A percentile compares a stretch with the other conserved stretches of the same genome.
Evolutionary conservation across 2,888 invertebrate genomes (phyloP).

Genomic region (Netelia virgata): DNA sequence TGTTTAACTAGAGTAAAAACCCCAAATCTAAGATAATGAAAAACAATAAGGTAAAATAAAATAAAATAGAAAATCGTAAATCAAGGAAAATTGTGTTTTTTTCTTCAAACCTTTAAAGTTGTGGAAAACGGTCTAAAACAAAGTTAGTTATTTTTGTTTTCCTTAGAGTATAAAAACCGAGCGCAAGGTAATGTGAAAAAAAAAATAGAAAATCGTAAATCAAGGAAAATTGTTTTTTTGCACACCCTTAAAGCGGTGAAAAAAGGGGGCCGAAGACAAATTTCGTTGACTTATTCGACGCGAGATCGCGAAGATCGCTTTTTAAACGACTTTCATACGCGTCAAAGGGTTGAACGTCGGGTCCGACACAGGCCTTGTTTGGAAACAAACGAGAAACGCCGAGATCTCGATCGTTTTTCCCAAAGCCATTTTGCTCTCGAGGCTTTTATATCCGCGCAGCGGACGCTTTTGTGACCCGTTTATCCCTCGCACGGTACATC

Average conservation of each 20-base stretch:
- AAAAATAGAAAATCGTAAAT: slow-evolving; percentile 9
- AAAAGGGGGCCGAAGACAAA: slow-evolving; percentile 9
- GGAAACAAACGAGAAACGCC: slow-evolving; percentile 50
- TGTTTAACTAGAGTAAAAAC: no score
- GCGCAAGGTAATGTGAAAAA: neutral
- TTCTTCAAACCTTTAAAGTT: neutral
- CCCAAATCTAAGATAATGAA: neutral
- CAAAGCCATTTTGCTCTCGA: slow-evolving; percentile 42
- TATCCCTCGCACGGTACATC: neutral
- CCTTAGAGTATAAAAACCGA: no score
- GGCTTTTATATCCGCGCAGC: slow-evolving; percentile 4
- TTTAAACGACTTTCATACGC: neutral
- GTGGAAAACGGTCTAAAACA: neutral
- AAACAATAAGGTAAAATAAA: no score
- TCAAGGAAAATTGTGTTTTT: no score
- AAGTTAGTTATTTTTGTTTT: no score
- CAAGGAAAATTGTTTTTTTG: neutral
- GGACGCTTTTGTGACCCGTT: slow-evolving; percentile 49
- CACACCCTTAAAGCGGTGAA: slow-evolving; percentile 10
- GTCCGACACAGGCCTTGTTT: slow-evolving; percentile 25
- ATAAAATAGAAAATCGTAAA: neutral
- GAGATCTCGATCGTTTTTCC: slow-evolving; percentile 61
- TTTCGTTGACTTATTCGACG: slow-evolving; percentile 16
- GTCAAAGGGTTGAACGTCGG: slow-evolving; percentile 9
- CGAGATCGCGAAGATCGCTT: slow-evolving; percentile 28